These are phyloP conservation scores for Drosophila athabasca DNA, from an alignment of 1,140 invertebrate species.

Conservation along the genomic window DNA sequence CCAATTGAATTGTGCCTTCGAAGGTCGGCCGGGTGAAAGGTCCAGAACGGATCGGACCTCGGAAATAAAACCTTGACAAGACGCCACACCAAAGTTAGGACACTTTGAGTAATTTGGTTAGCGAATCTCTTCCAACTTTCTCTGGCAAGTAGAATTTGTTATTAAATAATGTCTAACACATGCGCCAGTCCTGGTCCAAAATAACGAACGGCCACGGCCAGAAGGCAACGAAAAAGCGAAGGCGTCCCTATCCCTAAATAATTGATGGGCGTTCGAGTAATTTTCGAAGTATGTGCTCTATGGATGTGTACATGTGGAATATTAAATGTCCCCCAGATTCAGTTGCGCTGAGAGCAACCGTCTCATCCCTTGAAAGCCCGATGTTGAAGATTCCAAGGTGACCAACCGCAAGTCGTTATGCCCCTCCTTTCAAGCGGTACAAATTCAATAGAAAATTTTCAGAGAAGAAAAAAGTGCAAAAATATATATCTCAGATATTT, in stretches of 20 bases:
- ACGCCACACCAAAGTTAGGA: slow-evolving; percentile 37
- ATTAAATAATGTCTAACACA: slow-evolving; percentile 63
- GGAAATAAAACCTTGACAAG: too few relatives aligned
- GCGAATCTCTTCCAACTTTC: slow-evolving; percentile 56
- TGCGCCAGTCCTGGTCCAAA: slow-evolving; percentile 29
- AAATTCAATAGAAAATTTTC: too few relatives aligned
- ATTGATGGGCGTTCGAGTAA: slow-evolving; percentile 54
- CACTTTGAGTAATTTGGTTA: slow-evolving; percentile 64
- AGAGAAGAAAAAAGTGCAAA: too few relatives aligned
- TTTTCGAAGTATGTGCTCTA: slow-evolving; percentile 47
- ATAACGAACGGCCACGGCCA: slow-evolving; percentile 18
- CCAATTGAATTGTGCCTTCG: slow-evolving; percentile 39
- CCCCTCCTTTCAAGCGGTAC: too few relatives aligned
- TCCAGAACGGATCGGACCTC: neutral
- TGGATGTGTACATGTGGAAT: slow-evolving; percentile 36
- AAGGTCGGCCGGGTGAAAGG: slow-evolving; percentile 12
- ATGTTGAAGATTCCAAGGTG: neutral
- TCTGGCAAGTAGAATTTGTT: slow-evolving; percentile 55
- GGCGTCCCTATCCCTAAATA: slow-evolving; percentile 47
- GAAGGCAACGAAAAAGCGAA: slow-evolving; percentile 3
- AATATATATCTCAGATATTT: too few relatives aligned
- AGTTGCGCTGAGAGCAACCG: neutral
- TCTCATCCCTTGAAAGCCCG: neutral
- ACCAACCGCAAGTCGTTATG: slow-evolving; percentile 3
- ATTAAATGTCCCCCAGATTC: slow-evolving; percentile 43